phyloP scores from a whole-genome alignment of 2,797 vertebrate species.

The Silurus lanzhouensis region DNA sequence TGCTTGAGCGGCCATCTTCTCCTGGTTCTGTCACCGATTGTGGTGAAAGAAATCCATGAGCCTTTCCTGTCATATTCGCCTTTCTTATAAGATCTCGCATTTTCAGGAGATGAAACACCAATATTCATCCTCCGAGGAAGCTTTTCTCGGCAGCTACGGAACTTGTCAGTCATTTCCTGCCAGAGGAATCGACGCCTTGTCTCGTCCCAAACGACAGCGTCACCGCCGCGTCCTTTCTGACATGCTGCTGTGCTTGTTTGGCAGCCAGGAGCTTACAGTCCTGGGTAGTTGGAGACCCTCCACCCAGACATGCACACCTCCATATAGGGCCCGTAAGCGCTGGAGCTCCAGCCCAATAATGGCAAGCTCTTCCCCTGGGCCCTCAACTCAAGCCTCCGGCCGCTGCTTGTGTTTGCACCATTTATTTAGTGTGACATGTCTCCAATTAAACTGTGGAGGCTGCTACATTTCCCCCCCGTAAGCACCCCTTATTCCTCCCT shows the following conservation, averaged over 20 bases:
- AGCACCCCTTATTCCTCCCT: slow-evolving; percentile 82
- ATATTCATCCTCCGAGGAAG: not conserved
- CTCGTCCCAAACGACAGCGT: slow-evolving; percentile 1
- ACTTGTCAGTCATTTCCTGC: slow-evolving; percentile 13
- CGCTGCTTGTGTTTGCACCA: slow-evolving; percentile 83
- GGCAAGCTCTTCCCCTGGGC: slow-evolving; percentile 76
- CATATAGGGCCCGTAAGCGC: slow-evolving; percentile 73
- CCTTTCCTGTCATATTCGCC: not conserved
- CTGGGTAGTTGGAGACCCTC: slow-evolving; percentile 62
- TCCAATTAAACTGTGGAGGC: slow-evolving; percentile 84
- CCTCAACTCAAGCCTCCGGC: slow-evolving; percentile 78
- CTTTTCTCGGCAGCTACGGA: slow-evolving; percentile 18
- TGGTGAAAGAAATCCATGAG: not conserved
- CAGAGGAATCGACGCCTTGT: slow-evolving; percentile 3
- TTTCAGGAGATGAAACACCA: slow-evolving; percentile 4
- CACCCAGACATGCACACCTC: slow-evolving; percentile 65
- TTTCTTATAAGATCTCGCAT: not conserved
- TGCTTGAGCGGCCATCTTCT: not conserved
- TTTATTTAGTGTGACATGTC: slow-evolving; percentile 86
- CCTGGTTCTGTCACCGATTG: not conserved
- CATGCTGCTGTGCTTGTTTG: slow-evolving; percentile 63
- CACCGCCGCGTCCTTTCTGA: slow-evolving; percentile 59
- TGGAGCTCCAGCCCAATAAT: slow-evolving; percentile 80
- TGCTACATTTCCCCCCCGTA: slow-evolving; percentile 79
- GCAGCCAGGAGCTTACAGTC: slow-evolving; percentile 57